These are phyloP conservation scores for Columba janthina DNA, from an alignment of 2,113 vertebrate genomes.

Conservation along the genomic window DNA sequence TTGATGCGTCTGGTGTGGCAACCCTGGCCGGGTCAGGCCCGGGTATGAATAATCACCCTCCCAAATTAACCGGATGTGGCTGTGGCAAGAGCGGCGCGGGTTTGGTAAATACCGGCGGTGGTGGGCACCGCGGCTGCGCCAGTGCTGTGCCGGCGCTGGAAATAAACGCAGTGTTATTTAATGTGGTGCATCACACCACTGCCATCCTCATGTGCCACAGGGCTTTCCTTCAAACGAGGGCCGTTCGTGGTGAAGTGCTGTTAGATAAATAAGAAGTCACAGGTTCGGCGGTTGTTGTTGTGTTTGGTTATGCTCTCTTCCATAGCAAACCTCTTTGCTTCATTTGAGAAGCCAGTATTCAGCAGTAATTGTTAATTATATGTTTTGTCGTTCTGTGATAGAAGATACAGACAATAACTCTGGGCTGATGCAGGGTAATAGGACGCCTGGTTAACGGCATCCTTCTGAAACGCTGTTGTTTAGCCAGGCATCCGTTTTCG, in stretches of 20 bases:
- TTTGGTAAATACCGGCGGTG: not conserved
- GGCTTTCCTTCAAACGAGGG: not conserved
- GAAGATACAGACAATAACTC: not conserved
- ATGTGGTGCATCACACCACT: conserved; percentile 31
- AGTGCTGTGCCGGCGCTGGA: not conserved
- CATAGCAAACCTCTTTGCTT: conserved; percentile 31
- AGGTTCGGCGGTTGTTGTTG: not conserved
- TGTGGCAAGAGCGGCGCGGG: not conserved
- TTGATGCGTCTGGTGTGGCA: conserved; percentile 57
- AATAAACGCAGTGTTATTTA: conserved; percentile 57
- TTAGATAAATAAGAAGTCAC: conserved; percentile 25
- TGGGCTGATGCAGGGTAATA: not conserved
- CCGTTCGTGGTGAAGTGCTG: conserved; percentile 43
- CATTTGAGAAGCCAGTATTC: conserved; percentile 19
- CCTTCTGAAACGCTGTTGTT: not conserved
- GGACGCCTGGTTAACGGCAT: not conserved
- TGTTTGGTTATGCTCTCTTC: conserved; percentile 34
- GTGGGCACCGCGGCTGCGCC: no score
- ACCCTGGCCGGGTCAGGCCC: conserved; percentile 20
- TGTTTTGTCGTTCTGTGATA: not conserved
- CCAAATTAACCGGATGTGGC: not conserved
- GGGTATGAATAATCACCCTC: not conserved
- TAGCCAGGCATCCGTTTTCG: not conserved
- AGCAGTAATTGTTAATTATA: conserved; percentile 18
- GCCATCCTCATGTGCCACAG: not conserved